A percentile compares a stretch with the other conserved stretches of the same genome.
These are phyloP conservation scores for Sorex maritimensis DNA, from an alignment of 2,797 vertebrate species.

Conservation along the genomic window DNA sequence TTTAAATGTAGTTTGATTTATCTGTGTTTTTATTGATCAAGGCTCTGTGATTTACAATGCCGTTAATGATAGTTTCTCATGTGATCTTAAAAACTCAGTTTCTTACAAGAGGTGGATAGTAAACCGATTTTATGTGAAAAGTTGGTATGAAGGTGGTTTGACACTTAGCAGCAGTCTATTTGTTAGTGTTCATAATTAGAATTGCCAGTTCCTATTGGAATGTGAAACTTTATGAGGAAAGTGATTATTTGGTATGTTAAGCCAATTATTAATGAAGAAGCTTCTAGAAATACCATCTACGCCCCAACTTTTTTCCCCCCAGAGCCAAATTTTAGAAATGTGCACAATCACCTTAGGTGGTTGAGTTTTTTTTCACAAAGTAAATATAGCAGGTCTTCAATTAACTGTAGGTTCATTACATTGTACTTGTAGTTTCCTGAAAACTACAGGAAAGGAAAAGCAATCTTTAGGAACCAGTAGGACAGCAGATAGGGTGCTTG, in stretches of 20 bases:
- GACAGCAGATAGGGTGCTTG: too few species aligned
- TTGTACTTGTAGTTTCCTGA: too few species aligned
- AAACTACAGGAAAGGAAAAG: too few species aligned
- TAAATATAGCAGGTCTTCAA: neutral
- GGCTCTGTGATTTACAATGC: too few species aligned
- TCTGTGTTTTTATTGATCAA: too few species aligned
- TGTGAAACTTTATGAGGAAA: conserved; percentile 40
- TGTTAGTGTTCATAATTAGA: conserved; percentile 8
- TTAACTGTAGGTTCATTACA: too few species aligned
- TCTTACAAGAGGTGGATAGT: conserved; percentile 21
- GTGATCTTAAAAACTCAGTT: neutral
- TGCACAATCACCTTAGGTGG: neutral
- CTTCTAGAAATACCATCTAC: neutral
- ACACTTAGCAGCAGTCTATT: conserved; percentile 11
- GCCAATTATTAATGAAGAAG: conserved; percentile 59
- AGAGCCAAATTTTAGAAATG: conserved; percentile 45
- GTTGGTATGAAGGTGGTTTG: neutral
- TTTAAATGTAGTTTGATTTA: too few species aligned
- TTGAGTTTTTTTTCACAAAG: neutral
- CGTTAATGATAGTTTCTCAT: too few species aligned
- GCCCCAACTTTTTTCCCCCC: conserved; percentile 26
- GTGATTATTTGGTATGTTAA: conserved; percentile 40
- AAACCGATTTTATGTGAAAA: conserved; percentile 22
- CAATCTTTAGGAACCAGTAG: too few species aligned
- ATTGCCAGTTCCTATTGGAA: conserved; percentile 52